A percentile compares a stretch with the other conserved stretches of the same genome.
These are phyloP conservation scores for Antigone vipio DNA, from an alignment of 2,113 vertebrate genomes.

Conservation along the genomic window DNA sequence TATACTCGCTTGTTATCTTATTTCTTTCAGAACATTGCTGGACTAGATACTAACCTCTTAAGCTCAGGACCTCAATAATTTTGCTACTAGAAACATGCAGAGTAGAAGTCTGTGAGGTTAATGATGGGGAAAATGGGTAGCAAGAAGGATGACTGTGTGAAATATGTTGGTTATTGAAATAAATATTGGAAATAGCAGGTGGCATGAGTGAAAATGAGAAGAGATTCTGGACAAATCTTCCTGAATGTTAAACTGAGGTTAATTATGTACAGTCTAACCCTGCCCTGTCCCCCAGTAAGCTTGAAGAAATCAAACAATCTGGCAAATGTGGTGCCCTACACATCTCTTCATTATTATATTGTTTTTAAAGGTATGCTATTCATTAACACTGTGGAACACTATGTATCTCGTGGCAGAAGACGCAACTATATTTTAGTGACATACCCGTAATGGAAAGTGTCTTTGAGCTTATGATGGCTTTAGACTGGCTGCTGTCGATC, in stretches of 20 bases:
- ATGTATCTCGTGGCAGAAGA: not conserved
- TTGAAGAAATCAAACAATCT: not conserved
- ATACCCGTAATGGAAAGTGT: not conserved
- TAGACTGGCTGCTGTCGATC: not conserved
- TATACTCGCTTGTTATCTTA: not conserved
- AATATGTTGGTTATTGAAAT: not conserved
- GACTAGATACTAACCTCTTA: not conserved
- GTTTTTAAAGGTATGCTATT: not conserved
- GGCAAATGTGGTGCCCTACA: not conserved
- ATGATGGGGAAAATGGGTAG: slow-evolving; percentile 10
- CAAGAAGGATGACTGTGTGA: not conserved
- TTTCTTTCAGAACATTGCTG: not conserved
- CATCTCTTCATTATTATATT: not conserved
- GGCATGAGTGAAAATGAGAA: not conserved
- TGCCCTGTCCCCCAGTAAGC: not conserved
- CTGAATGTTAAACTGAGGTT: not conserved
- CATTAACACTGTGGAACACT: not conserved
- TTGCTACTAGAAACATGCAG: not conserved
- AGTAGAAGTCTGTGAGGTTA: slow-evolving; percentile 1
- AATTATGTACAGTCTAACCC: not conserved
- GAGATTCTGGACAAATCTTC: not conserved
- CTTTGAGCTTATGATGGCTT: not conserved
- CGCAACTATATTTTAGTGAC: not conserved
- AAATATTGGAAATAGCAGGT: not conserved
- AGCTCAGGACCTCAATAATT: not conserved